A percentile compares a stretch with the other conserved stretches of the same genome.
phyloP scores from a whole-genome alignment of 2,797 vertebrate species.

The Carduelis carduelis region DNA sequence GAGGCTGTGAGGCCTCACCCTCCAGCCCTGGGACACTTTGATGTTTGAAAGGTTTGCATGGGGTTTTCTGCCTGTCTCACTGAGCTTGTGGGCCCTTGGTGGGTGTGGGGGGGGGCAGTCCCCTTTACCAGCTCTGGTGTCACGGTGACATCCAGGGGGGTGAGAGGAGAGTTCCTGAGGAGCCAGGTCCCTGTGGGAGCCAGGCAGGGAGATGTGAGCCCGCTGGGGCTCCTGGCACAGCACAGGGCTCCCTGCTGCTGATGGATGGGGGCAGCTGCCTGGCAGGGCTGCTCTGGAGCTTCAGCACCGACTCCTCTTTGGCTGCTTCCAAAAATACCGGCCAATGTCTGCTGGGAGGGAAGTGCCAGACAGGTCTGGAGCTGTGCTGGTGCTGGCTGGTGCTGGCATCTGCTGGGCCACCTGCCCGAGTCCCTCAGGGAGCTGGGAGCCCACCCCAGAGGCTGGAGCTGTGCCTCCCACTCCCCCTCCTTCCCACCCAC shows the following conservation, averaged over 20 bases:
- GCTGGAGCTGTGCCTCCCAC: neutral
- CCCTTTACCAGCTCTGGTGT: neutral
- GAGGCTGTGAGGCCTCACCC: neutral
- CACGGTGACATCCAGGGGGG: fast-evolving
- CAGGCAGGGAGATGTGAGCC: neutral
- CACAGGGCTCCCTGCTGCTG: neutral
- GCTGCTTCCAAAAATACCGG: conserved; percentile 9
- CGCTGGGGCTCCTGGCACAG: neutral
- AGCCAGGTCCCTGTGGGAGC: neutral
- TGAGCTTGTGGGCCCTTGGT: neutral
- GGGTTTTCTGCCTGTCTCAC: neutral
- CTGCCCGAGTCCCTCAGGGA: neutral
- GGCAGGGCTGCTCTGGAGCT: neutral
- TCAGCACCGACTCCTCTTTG: neutral
- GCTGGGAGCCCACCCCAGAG: neutral
- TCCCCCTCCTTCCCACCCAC: fast-evolving
- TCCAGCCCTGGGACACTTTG: neutral
- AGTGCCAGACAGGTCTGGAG: neutral
- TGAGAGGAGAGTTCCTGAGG: neutral
- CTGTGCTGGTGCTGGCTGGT: neutral
- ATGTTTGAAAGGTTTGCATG: neutral
- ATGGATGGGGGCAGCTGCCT: neutral
- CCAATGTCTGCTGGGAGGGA: neutral
- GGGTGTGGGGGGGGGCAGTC: neutral
- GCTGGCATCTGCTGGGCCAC: neutral